These are phyloP conservation scores for Mantis religiosa DNA, from an alignment of 2,888 invertebrate genomes.

Conservation along the genomic window DNA sequence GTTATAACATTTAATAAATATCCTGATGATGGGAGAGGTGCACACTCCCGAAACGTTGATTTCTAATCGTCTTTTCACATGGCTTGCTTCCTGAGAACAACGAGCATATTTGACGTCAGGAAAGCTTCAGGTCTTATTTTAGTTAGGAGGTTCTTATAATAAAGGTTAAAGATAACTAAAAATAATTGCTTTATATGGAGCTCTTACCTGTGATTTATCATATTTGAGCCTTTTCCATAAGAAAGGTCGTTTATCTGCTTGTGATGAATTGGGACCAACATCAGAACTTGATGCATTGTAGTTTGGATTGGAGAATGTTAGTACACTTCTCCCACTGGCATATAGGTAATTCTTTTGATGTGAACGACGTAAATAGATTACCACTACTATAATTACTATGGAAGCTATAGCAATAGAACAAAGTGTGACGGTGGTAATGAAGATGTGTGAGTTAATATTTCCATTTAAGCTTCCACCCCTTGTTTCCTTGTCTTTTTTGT, in stretches of 20 bases:
- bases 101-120: too few species aligned
- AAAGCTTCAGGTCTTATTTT: too few species aligned
- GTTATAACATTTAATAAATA: too few species aligned
- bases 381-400: constrained; percentile 34
- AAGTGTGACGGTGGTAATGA: constrained; percentile 12
- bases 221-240: constrained; percentile 75
- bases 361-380: constrained; percentile 47
- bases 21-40: too few species aligned
- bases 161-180: neutral
- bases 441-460: constrained; percentile 3
- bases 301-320: constrained; percentile 87
- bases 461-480: neutral
- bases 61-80: too few species aligned
- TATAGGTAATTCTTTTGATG: constrained; percentile 51
- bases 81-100: too few species aligned
- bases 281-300: constrained; percentile 61
- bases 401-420: constrained; percentile 16
- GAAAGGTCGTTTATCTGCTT: constrained; percentile 53
- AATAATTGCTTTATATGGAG: neutral
- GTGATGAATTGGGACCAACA: constrained; percentile 43
- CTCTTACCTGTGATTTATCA: constrained; percentile 66
- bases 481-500: neutral
- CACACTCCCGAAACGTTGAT: too few species aligned
- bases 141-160: neutral
- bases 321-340: constrained; percentile 60